Percentiles rank a stretch among this genome's conserved stretches.
phyloP scores from a whole-genome alignment of 2,888 invertebrate species.

The Platycnemis pennipes region DNA sequence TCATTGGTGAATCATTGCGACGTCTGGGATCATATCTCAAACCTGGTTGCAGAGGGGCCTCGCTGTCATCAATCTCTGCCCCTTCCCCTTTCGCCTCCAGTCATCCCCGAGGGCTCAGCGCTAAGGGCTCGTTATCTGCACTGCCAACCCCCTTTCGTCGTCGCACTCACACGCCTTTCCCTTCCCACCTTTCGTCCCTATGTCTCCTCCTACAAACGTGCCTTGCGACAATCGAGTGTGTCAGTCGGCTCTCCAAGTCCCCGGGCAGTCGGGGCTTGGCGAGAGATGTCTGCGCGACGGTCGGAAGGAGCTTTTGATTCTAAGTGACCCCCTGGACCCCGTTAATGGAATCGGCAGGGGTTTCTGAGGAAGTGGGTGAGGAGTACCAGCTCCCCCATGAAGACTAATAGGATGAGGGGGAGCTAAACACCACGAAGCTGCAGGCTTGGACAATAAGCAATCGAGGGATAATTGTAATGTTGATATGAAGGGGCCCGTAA shows the following conservation, averaged over 20 bases:
- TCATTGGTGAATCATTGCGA: conserved; percentile 53
- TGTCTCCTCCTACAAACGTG: neutral
- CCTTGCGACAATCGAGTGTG: neutral
- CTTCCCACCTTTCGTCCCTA: neutral
- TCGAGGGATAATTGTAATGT: too few species aligned
- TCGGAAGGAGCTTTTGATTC: neutral
- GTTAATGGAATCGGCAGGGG: conserved; percentile 38
- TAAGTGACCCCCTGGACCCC: neutral
- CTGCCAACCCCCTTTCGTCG: neutral
- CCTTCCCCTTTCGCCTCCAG: neutral
- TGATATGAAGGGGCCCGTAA: too few species aligned
- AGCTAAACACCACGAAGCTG: too few species aligned
- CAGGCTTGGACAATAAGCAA: too few species aligned
- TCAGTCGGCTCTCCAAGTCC: neutral
- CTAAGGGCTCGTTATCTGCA: conserved; percentile 42
- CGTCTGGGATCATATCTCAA: conserved; percentile 22
- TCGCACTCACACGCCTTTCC: neutral
- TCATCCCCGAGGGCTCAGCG: neutral
- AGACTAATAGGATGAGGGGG: too few species aligned
- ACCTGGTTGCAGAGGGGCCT: too few species aligned
- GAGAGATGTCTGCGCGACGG: neutral
- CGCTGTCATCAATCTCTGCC: too few species aligned
- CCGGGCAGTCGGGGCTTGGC: neutral
- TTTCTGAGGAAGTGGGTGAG: neutral
- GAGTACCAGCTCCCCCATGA: neutral